Evolutionary conservation across 1,140 invertebrate genomes (phyloP).

Genomic region (Drosophila sturtevanti): DNA sequence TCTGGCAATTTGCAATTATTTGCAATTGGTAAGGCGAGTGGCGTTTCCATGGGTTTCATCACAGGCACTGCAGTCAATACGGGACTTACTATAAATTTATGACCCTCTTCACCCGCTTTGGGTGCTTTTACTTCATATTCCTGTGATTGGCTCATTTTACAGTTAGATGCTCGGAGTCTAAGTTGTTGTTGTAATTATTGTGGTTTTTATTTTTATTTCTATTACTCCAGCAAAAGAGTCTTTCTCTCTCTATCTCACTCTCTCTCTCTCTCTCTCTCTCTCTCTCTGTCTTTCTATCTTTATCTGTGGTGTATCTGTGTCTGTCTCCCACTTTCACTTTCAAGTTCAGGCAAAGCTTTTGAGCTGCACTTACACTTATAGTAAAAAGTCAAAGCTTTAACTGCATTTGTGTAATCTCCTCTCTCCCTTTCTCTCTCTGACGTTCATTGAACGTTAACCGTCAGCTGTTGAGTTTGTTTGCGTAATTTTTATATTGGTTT

Average conservation of each 20-base stretch:
- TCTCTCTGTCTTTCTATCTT: constrained; percentile 5
- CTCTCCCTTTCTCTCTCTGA: constrained; percentile 62
- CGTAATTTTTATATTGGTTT: constrained; percentile 56
- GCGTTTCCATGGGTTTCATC: constrained; percentile 25
- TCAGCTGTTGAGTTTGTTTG: constrained; percentile 70
- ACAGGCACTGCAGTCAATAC: constrained; percentile 68
- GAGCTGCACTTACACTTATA: constrained; percentile 57
- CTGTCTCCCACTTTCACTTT: constrained; percentile 68
- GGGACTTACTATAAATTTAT: constrained; percentile 72
- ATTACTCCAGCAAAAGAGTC: constrained; percentile 75
- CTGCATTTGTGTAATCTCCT: constrained; percentile 53
- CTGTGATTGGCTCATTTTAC: constrained; percentile 33
- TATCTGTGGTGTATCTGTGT: background rate
- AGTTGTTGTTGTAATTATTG: background rate
- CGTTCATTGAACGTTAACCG: constrained; percentile 21
- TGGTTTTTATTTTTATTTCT: constrained; percentile 55
- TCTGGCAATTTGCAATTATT: background rate
- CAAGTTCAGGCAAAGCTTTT: constrained; percentile 66
- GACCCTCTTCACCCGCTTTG: constrained; percentile 53
- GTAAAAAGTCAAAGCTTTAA: constrained; percentile 37
- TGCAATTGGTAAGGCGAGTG: background rate
- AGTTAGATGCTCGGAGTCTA: background rate
- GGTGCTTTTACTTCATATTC: constrained; percentile 60
- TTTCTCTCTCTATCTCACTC: constrained; percentile 7
- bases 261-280: constrained; percentile 17